Evolutionary conservation across 1,140 invertebrate genomes (phyloP).

Genomic region (Dufourea novaeangliae): DNA sequence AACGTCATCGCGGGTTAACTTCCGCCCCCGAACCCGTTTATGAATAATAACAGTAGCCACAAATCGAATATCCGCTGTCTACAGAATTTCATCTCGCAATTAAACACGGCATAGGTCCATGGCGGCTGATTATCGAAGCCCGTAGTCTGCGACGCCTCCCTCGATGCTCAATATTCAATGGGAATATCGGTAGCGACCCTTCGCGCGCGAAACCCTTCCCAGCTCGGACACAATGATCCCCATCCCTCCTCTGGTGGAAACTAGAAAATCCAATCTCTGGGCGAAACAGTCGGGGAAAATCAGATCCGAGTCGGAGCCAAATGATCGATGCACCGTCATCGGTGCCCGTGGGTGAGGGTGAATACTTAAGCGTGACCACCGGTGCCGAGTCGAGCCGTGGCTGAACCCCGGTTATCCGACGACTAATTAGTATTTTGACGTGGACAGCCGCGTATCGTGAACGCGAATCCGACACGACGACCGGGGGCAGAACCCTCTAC

Average conservation of each 20-base stretch:
- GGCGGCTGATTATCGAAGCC: background rate
- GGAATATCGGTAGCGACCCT: constrained; percentile 16
- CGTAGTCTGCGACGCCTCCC: background rate
- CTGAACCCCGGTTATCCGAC: background rate
- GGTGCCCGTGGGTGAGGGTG: background rate
- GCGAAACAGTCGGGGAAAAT: constrained; percentile 30
- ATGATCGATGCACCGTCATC: constrained; percentile 54
- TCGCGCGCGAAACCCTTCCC: background rate
- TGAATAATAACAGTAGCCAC: too few species aligned
- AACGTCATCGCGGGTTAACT: too few species aligned
- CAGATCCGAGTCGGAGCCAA: constrained; percentile 40
- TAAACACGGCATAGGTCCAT: background rate
- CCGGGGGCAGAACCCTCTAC: constrained; percentile 42
- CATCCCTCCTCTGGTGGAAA: too few species aligned
- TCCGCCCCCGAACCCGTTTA: too few species aligned
- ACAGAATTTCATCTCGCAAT: background rate
- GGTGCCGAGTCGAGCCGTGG: background rate
- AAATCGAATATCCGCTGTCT: background rate
- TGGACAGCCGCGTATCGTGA: constrained; percentile 37
- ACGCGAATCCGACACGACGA: constrained; percentile 61
- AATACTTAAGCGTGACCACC: constrained; percentile 32
- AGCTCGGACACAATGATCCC: constrained; percentile 2
- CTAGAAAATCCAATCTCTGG: constrained; percentile 20
- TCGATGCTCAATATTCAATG: constrained; percentile 22
- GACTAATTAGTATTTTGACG: constrained; percentile 65